Conservation (phyloP, 2,797 vertebrate genomes). For the Macrochelys suwanniensis region DNA sequence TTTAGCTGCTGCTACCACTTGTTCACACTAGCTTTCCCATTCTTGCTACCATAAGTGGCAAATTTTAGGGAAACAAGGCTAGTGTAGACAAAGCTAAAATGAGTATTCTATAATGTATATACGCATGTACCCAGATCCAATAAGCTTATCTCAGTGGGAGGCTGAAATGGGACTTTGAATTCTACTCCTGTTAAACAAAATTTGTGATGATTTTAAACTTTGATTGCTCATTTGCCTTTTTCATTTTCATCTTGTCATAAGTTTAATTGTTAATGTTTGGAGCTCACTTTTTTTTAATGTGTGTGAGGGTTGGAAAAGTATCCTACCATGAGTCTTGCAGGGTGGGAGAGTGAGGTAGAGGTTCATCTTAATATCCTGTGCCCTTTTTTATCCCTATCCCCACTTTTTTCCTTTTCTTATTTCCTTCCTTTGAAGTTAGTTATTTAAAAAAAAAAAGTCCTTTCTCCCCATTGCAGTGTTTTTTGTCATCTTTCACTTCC, state of each 20-base stretch:
- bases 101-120: neutral
- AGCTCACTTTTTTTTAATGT: neutral
- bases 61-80: neutral
- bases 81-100: conserved; percentile 8
- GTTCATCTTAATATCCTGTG: neutral
- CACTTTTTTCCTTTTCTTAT: neutral
- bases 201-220: no score
- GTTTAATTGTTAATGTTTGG: neutral
- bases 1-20: neutral
- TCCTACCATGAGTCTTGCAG: no score
- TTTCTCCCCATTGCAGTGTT: neutral
- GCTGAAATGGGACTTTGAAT: neutral
- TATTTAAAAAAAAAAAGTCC: no score
- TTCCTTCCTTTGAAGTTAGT: no score
- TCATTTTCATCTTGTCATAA: neutral
- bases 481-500: neutral
- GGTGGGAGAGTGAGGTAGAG: neutral
- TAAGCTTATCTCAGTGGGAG: neutral
- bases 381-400: neutral
- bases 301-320: neutral
- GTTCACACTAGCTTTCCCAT: neutral
- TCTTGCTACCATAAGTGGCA: neutral
- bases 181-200: neutral
- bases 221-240: neutral
- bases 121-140: neutral